Base-by-base conservation (phyloP, 2,113 vertebrate genomes). In the Paratilapia polleni region DNA sequence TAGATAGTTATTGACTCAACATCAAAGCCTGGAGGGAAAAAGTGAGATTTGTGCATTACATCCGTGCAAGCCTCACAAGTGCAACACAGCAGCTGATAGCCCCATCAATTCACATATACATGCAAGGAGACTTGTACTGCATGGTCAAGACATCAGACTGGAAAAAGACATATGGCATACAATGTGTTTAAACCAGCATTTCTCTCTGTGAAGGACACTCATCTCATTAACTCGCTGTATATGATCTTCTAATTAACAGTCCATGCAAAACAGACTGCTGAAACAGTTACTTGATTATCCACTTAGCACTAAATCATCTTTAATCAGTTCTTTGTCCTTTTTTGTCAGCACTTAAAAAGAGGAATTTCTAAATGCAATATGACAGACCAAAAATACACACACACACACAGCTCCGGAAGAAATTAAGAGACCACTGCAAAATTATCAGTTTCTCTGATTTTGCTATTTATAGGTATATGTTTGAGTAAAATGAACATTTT, bases 1-100 rank as follows among this genome's bases (percentile, higher is more conserved):
- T 84, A 73, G 57, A 87, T 83, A 81, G 73, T 70, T 90, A 86
- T 82, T 86, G 87, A 87, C 80, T 87, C 54, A 9, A 82, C 84
- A 82, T 84, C 49, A 87, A 77, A 85, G 83, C 63, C 81, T 63
- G 24, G 6, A 60, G 68, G 74, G 28, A 13, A 24, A 76, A 56
- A 60, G 89, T 24, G 64, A 78, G 78, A 83, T 66, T 34, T 64
- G 34, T 60, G 81, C 75, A 11, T 56, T 70, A 60, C 12, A 12
- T 56, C 64, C 52, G 31, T 60, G 31, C 43, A 8, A 70, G 62
- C 12, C 22, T 36, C 11, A 22, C 14, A 13, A 59, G 20, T 6
- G 41, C 38, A 70, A 31, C 82, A 31, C 54, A n/a, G 28, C 59
- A 26, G 14, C 60, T 64, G 77, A 81, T 57, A 77, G 57, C 59